Base-by-base conservation (phyloP, 2,888 invertebrate genomes). In the Pimpla rufipes region DNA sequence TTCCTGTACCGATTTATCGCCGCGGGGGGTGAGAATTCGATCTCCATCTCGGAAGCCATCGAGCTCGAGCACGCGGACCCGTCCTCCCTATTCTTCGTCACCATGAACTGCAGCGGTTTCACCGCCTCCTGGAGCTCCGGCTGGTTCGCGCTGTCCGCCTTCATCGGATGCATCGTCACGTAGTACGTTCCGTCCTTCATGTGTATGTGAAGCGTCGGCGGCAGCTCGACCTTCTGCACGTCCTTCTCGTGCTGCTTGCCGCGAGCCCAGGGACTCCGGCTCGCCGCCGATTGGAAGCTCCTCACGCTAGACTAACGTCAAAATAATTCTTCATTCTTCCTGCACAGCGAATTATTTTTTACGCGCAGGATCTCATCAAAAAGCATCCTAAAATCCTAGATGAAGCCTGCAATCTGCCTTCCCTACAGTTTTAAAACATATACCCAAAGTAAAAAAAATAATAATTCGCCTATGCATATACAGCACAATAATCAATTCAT, bases 181-280 rank as follows among this genome's bases (percentile, higher is more conserved):
- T 89, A 90, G 76, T 90, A 91, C 47, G 87, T 88, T 42, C 91
- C 91, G 64, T 89, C 87, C 62, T 89, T 89, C 23, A 90, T 80
- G 35, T 90, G 90, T n/a, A 91, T 85, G 62, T 90, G 91, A 57
- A 91, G 83, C 7, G 89, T 86, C 2, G 90, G 90, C 37, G 88
- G 87, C 0, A 86, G 40, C 66, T 88, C 87, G 6, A 85, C 74
- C 50, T 88, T 86, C n/a, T 85, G 77, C 1, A 83, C 79, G 52
- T 87, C 87, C 16, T n/a, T n/a, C n/a, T 83, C 85, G 42, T 74
- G 79, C 47, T 62, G 77, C 21, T 73, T 67, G 8, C 13, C 50
- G 45, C 74, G 84, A 16, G 73, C 76, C 70, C 86, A 77, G 13
- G 85, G 83, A 35, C 59, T 67, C 57, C 80, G 68, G 4, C 77